Percentiles rank a stretch among this genome's conserved stretches.
Evolutionary conservation across 1,140 invertebrate genomes (phyloP).

Genomic region (Ips nitidus): DNA sequence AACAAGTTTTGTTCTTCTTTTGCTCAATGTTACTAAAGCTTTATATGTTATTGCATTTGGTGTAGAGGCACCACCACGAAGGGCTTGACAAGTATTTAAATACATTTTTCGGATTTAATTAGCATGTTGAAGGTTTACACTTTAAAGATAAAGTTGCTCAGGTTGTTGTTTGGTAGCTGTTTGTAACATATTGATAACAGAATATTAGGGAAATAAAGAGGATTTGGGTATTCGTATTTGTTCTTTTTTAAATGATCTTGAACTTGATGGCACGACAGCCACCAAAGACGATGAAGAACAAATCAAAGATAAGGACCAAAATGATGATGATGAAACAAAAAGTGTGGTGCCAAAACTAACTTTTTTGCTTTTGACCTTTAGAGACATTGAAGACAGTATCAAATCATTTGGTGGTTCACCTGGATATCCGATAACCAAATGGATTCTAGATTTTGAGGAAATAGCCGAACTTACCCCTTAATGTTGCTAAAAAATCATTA

Average conservation of each 20-base stretch:
- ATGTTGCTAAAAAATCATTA: no score
- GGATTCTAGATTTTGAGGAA: conserved; percentile 42
- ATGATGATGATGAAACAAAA: not conserved
- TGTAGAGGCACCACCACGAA: not conserved
- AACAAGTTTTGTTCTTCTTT: no score
- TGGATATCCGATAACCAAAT: no score
- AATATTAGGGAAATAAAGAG: not conserved
- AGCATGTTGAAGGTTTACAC: not conserved
- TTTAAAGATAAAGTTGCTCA: not conserved
- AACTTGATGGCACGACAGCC: conserved; percentile 12
- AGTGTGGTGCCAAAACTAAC: conserved; percentile 1
- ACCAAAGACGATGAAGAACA: not conserved
- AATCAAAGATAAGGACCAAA: not conserved
- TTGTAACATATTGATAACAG: not conserved
- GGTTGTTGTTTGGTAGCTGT: not conserved
- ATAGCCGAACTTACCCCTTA: conserved; percentile 29
- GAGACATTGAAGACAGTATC: conserved; percentile 36
- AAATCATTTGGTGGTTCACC: conserved; percentile 19
- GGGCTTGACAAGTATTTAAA: not conserved
- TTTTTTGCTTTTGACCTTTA: conserved; percentile 4
- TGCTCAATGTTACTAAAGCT: no score
- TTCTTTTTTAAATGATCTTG: conserved; percentile 7
- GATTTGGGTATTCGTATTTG: no score
- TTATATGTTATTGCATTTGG: conserved; percentile 1
- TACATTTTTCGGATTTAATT: not conserved